phyloP scores from a whole-genome alignment of 2,888 invertebrate genomes.

The Nycteola revayana region DNA sequence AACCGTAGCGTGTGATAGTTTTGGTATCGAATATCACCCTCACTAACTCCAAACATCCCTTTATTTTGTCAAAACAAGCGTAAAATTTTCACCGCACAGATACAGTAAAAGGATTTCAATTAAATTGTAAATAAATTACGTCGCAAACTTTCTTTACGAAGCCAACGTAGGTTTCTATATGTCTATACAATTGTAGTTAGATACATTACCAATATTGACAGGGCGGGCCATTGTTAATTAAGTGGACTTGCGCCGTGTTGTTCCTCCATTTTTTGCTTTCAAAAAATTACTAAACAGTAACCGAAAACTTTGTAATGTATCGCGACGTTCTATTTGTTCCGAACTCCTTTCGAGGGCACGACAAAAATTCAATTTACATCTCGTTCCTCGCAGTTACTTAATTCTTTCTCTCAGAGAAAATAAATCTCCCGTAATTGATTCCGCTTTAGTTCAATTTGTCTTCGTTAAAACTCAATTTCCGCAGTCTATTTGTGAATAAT shows the following conservation, averaged over 20 bases:
- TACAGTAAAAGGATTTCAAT: conserved; percentile 26
- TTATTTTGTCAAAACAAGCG: conserved; percentile 20
- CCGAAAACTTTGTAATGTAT: conserved; percentile 51
- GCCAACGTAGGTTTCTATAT: no score
- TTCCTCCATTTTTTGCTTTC: conserved; percentile 24
- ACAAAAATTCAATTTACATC: conserved; percentile 77
- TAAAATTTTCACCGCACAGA: conserved; percentile 19
- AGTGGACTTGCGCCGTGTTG: conserved; percentile 5
- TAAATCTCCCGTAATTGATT: conserved; percentile 80
- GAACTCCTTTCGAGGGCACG: conserved; percentile 50
- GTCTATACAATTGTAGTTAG: no score
- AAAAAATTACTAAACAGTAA: conserved; percentile 40
- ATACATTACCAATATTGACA: no score
- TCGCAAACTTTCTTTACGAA: no score
- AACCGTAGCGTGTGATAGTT: conserved; percentile 39
- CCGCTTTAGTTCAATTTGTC: conserved; percentile 79
- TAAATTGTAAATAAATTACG: conserved; percentile 25
- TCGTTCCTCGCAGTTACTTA: conserved; percentile 69
- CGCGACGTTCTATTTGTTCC: conserved; percentile 43
- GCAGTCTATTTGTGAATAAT: conserved; percentile 78
- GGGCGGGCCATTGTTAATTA: no score
- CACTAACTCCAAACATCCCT: conserved; percentile 2
- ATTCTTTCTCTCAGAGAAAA: conserved; percentile 73
- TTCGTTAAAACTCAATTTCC: conserved; percentile 80
- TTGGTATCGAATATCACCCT: conserved; percentile 35